phyloP scores from a whole-genome alignment of 2,888 invertebrate species.

The Epinotia nisella region DNA sequence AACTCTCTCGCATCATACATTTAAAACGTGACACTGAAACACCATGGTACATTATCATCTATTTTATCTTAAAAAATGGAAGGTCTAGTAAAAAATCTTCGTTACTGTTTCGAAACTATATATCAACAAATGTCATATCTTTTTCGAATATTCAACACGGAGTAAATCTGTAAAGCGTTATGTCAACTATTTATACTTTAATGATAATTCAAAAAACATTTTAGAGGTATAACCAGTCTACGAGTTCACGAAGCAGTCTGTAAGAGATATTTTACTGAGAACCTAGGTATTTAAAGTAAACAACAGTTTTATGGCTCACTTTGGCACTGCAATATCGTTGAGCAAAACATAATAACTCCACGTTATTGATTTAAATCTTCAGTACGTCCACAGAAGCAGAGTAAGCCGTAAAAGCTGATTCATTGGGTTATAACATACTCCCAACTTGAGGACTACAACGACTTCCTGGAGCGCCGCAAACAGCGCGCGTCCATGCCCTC shows the following conservation, averaged over 20 bases:
- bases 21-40: conserved; percentile 45
- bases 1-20: conserved; percentile 49
- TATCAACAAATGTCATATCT: conserved; percentile 62
- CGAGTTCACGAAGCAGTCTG: conserved; percentile 81
- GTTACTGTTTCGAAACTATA: conserved; percentile 60
- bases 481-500: conserved; percentile 47
- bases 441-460: conserved; percentile 46
- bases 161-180: conserved; percentile 69
- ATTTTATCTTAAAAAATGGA: conserved; percentile 46
- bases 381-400: conserved; percentile 74
- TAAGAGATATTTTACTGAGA: conserved; percentile 78
- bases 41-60: conserved; percentile 37
- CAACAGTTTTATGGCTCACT: conserved; percentile 82
- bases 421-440: conserved; percentile 59
- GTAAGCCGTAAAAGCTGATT: conserved; percentile 81
- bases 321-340: conserved; percentile 80
- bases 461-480: conserved; percentile 33
- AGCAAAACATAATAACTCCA: conserved; percentile 71
- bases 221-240: conserved; percentile 82
- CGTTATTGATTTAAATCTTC: conserved; percentile 62
- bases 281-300: conserved; percentile 69
- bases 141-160: conserved; percentile 65
- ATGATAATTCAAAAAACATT: conserved; percentile 70
- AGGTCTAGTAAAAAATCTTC: conserved; percentile 74
- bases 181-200: conserved; percentile 72